Conservation (phyloP, 2,113 vertebrate genomes). For the Cyphomyrus discorhynchus region DNA sequence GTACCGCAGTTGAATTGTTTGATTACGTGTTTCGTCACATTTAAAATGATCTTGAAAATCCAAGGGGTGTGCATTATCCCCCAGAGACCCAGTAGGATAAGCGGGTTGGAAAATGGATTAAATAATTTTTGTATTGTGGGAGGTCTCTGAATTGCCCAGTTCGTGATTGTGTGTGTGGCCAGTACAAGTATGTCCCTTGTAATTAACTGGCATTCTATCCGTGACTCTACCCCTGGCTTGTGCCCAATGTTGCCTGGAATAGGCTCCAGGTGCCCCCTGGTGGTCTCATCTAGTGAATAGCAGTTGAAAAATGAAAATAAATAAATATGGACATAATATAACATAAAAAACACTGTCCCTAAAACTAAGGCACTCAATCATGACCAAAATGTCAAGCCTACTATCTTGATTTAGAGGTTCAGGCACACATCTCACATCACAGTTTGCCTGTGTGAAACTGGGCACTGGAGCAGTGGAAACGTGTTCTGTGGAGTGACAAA, state of each 20-base stretch:
- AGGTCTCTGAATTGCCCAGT: neutral
- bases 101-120: too few relatives aligned
- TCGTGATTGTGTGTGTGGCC: neutral
- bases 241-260: neutral
- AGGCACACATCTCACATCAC: neutral
- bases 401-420: neutral
- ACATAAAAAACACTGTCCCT: too few relatives aligned
- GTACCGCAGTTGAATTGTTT: too few relatives aligned
- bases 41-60: too few relatives aligned
- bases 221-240: neutral
- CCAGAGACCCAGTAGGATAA: too few relatives aligned
- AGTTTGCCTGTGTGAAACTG: neutral
- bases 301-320: neutral
- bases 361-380: neutral
- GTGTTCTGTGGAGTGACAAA: too few relatives aligned
- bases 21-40: too few relatives aligned
- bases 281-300: neutral
- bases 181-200: neutral
- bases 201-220: neutral
- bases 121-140: too few relatives aligned
- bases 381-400: neutral
- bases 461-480: too few relatives aligned
- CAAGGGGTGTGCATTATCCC: too few relatives aligned
- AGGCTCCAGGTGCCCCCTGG: neutral
- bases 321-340: neutral